phyloP scores from a whole-genome alignment of 2,888 invertebrate species.

The Cantharis rufa region DNA sequence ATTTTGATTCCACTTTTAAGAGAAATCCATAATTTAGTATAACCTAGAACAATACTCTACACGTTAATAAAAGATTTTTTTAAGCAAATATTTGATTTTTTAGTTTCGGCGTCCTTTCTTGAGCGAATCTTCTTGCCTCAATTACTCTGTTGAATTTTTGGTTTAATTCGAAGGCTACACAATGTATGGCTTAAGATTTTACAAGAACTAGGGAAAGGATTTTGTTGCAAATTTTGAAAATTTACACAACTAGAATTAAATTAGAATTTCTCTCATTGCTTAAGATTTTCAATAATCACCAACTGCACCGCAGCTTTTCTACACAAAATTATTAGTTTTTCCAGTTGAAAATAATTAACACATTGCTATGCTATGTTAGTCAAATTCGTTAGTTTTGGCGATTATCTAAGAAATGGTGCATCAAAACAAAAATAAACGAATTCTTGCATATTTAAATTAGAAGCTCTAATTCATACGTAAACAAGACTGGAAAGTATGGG shows the following conservation, averaged over 20 bases:
- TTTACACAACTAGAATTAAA: background rate
- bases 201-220: constrained; percentile 1
- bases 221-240: background rate
- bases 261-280: background rate
- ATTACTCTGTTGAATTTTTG: constrained; percentile 2
- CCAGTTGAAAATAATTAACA: background rate
- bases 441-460: background rate
- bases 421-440: too few species aligned
- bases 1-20: background rate
- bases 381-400: background rate
- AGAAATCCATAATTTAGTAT: background rate
- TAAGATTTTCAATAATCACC: background rate
- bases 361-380: background rate
- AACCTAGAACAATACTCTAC: constrained; percentile 26
- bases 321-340: background rate
- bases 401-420: too few species aligned
- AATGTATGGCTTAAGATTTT: constrained; percentile 35
- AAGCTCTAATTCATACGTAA: background rate
- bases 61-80: constrained; percentile 23
- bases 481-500: background rate
- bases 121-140: constrained; percentile 15
- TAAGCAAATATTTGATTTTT: constrained; percentile 16
- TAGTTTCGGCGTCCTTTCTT: constrained; percentile 15
- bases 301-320: background rate
- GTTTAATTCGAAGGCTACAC: constrained; percentile 12